Base-by-base conservation (phyloP, 2,888 invertebrate genomes). In the Drosophila leonis region DNA sequence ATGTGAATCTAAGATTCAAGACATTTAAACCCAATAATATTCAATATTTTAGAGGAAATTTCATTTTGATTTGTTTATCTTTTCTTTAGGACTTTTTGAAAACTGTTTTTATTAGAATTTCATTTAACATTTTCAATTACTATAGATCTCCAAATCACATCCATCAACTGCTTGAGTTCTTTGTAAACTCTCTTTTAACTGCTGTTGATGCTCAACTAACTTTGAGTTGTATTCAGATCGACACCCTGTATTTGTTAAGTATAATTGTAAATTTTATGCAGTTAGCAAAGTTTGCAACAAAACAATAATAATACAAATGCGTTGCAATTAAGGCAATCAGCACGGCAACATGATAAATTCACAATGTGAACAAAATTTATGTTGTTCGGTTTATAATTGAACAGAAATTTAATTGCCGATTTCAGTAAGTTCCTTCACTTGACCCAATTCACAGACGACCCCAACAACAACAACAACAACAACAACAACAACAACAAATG, bases 391-490 rank as follows among this genome's bases (percentile, higher is more conserved):
- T 65, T 46, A 33, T 65, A 66, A 54, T 66, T 66, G 66, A 65
- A 54, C 66, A 76, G 76, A 82, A 83, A 82, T 83, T 86, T 86
- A 88, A 88, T 86, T 80, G 86, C 69, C 87, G 75, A 75, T 86
- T 86, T 71, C 18, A 83, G 87, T 80, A 71, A 79, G 80, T 76
- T 87, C 81, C 89, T 84, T 75, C 42, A 82, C 86, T 87, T 87
- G 86, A 87, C 86, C 89, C 61, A 89, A 89, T 87, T 87, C 86
- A 65, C 86, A 84, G 67, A n/a, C 82, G 72, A 75, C 70, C 70
- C 76, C 75, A 73, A 31, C 60, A 49, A 18, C 44, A 63, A 48
- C 46, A 61, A 51, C 46, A 48, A 27, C 79, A 73, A 20, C 51
- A 44, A 29, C 54, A 63, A 46, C 49, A 60, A 49, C 20, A 42